phyloP scores from a whole-genome alignment of 2,113 vertebrate species.

The Nicator chloris region DNA sequence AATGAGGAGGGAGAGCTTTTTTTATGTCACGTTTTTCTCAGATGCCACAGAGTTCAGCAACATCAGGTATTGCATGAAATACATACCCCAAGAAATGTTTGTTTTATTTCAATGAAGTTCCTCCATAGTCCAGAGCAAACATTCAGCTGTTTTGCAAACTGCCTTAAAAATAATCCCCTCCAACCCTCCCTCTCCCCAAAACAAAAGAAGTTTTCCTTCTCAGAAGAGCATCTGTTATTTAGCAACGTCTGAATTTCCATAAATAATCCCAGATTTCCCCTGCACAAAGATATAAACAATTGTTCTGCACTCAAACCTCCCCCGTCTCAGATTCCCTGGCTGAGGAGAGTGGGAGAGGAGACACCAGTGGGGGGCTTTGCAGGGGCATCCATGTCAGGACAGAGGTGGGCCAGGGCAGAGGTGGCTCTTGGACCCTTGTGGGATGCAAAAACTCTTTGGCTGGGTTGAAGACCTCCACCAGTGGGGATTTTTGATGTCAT shows the following conservation, averaged over 20 bases:
- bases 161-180: not conserved
- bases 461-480: not conserved
- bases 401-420: not conserved
- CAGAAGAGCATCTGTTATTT: slow-evolving; percentile 67
- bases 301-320: not conserved
- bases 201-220: slow-evolving; percentile 49
- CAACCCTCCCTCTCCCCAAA: not conserved
- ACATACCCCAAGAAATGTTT: not conserved
- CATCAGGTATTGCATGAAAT: not conserved
- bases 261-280: slow-evolving; percentile 75
- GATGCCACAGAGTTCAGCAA: not conserved
- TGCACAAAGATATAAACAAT: slow-evolving; percentile 63
- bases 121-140: not conserved
- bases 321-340: not conserved
- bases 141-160: slow-evolving; percentile 21
- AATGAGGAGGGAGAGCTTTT: not conserved
- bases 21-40: not conserved
- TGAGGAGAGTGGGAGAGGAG: not conserved
- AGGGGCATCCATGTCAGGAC: accelerated
- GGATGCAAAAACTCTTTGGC: not conserved
- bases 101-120: not conserved
- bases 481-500: not conserved
- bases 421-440: accelerated
- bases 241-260: slow-evolving; percentile 66
- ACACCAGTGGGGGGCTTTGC: accelerated